A percentile compares a stretch with the other conserved stretches of the same genome.
Evolutionary conservation across 2,113 vertebrate genomes (phyloP).

Genomic region (Leptobrachium ailaonicum): DNA sequence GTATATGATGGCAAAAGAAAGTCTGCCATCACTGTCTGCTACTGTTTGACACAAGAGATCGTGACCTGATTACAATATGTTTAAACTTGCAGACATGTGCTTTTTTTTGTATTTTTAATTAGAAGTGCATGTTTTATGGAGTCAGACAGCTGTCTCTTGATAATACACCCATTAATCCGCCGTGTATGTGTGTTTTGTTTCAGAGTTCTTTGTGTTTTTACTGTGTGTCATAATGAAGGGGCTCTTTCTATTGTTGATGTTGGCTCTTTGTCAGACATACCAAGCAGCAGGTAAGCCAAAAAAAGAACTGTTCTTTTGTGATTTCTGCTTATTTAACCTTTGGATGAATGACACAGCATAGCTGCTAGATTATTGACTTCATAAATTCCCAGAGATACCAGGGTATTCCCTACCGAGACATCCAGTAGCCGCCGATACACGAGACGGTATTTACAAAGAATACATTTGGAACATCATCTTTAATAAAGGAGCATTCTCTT

Average conservation of each 20-base stretch:
- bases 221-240: slow-evolving; percentile 72
- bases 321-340: background rate
- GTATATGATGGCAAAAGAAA: no score
- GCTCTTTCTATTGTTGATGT: slow-evolving; percentile 72
- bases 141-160: background rate
- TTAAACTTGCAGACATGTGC: background rate
- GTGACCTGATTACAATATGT: slow-evolving; percentile 38
- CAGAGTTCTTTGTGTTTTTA: slow-evolving; percentile 58
- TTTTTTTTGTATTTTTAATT: background rate
- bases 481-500: no score
- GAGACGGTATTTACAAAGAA: background rate
- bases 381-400: background rate
- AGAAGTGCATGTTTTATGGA: background rate
- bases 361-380: background rate
- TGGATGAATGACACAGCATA: background rate
- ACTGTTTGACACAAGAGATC: background rate
- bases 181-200: slow-evolving; percentile 43
- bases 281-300: slow-evolving; percentile 81
- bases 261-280: slow-evolving; percentile 67
- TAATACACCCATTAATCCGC: background rate
- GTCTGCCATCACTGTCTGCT: background rate
- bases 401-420: background rate
- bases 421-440: background rate
- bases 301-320: background rate
- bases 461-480: no score